A percentile compares a stretch with the other conserved stretches of the same genome.
These are phyloP conservation scores for Xanthia icteritia DNA, from an alignment of 2,888 invertebrate species.

Conservation along the genomic window DNA sequence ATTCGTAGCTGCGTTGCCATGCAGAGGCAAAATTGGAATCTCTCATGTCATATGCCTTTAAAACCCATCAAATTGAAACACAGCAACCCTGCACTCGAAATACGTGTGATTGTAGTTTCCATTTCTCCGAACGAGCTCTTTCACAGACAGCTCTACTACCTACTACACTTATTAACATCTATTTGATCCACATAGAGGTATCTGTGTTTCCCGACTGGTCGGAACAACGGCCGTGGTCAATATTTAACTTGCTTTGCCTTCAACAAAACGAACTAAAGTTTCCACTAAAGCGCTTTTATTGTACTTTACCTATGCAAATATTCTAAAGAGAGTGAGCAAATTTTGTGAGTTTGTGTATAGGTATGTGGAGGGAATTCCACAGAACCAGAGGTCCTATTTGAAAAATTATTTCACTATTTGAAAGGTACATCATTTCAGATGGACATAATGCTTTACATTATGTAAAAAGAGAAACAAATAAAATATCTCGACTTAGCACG, in stretches of 20 bases:
- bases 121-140: too few species aligned
- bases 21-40: not conserved
- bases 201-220: slow-evolving; percentile 29
- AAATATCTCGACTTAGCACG: too few species aligned
- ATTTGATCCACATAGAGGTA: not conserved
- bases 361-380: too few species aligned
- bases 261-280: slow-evolving; percentile 49
- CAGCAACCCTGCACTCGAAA: not conserved
- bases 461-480: too few species aligned
- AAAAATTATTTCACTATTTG: too few species aligned
- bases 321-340: too few species aligned
- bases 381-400: too few species aligned
- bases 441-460: too few species aligned
- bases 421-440: too few species aligned
- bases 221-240: slow-evolving; percentile 47
- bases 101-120: not conserved
- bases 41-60: not conserved
- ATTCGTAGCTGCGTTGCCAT: too few species aligned
- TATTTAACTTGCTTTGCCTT: slow-evolving; percentile 50
- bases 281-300: slow-evolving; percentile 26
- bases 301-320: slow-evolving; percentile 1
- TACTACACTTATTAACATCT: not conserved
- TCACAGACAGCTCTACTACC: not conserved
- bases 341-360: too few species aligned
- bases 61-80: not conserved